Conservation (phyloP, 2,797 vertebrate species). For the Euphonia xanthogaster region DNA sequence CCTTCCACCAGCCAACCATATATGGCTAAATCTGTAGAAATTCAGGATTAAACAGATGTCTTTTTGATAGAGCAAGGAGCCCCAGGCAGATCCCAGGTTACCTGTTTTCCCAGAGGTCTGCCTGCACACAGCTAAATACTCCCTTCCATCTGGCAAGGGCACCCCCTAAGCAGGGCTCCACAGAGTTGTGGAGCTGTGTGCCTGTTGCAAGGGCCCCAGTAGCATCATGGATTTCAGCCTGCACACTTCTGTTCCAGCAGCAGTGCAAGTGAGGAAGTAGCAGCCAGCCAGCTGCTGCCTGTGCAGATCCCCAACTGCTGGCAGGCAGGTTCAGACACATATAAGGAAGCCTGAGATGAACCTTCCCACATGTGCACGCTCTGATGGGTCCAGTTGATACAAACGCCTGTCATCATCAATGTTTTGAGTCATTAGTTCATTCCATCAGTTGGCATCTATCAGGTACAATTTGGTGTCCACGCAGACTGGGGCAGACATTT, state of each 20-base stretch:
- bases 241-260: not conserved
- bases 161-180: not conserved
- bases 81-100: not conserved
- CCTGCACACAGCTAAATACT: not conserved
- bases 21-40: not conserved
- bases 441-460: not conserved
- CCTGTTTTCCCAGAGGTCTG: not conserved
- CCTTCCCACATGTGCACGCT: not conserved
- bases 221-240: not conserved
- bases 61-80: not conserved
- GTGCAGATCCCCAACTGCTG: not conserved
- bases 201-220: fast-evolving
- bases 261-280: not conserved
- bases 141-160: not conserved
- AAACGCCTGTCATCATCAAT: not conserved
- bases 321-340: not conserved
- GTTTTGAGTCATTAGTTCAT: not conserved
- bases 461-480: not conserved
- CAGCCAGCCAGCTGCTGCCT: not conserved
- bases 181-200: not conserved
- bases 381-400: not conserved
- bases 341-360: not conserved
- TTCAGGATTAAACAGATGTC: not conserved
- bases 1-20: not conserved
- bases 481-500: not conserved